phyloP scores from a whole-genome alignment of 2,888 invertebrate genomes.

The Ochropleura plecta region DNA sequence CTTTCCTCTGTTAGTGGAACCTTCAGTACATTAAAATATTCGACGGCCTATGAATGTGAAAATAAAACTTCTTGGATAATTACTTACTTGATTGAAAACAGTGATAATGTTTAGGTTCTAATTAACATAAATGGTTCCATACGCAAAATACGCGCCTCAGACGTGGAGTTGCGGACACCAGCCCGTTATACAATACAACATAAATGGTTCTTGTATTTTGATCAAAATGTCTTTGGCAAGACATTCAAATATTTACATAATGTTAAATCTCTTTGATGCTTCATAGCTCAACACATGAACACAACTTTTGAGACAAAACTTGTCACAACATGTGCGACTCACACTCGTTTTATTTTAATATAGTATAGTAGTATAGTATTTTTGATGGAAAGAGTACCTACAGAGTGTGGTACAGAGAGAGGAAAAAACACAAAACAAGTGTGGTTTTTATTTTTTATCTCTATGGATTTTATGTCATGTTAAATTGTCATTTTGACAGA shows the following conservation, averaged over 20 bases:
- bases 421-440: no score
- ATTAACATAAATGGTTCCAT: no score
- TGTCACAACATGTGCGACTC: neutral
- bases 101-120: slow-evolving; percentile 10
- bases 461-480: no score
- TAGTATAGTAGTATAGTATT: no score
- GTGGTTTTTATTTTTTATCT: no score
- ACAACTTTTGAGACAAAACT: neutral
- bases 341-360: neutral
- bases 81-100: slow-evolving; percentile 34
- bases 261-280: neutral
- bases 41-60: slow-evolving; percentile 15
- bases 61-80: slow-evolving; percentile 32
- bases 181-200: no score
- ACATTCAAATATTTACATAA: no score
- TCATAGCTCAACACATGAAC: neutral
- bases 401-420: no score
- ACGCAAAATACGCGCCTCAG: no score
- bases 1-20: neutral
- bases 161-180: no score
- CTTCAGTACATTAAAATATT: slow-evolving; percentile 5
- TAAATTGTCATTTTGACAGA: no score
- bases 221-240: neutral
- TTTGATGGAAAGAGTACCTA: no score
- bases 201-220: neutral